Evolutionary conservation across 2,113 vertebrate genomes (phyloP), one percentile per base, ranked within the genome.

Genomic region (Atherinomorus stipes): DNA sequence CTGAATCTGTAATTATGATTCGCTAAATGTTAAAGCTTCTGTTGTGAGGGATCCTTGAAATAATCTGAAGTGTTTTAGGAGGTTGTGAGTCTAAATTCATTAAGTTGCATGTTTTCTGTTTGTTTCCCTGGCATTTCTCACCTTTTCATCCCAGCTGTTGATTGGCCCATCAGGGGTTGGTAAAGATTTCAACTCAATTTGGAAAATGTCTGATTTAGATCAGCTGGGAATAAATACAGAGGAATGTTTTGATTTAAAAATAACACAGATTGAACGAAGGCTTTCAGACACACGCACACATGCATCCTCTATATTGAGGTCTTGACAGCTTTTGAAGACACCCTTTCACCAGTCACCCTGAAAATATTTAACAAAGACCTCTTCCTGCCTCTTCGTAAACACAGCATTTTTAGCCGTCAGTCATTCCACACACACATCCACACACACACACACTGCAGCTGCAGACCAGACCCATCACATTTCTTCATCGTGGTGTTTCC

Each of bases 241-340:
- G 37, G 22, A 44, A 56, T 49, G 56, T 69, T 54, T 85, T 61
- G 50, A 73, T 76, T 68, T 68, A 52, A 38, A 49, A 83, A 65
- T 26, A 71, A 54, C 25, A 49, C 18, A 38, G n/a, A 18, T 18
- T 37, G 54, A 69, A 70, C n/a, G n/a, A 64, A 64, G 28, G 21
- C 49, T 38, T 38, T 52, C 23, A 18, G 21, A 38, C 62, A 68
- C 3, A 64, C 64, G 74, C 63, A 67, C 71, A 50, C 50, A 62
- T 28, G 51, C 18, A 21, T 42, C 21, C 26, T 38, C 15, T 74
- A 63, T 80, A 68, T 64, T 83, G 60, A 78, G 65, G 77, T 83
- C 76, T 38, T 65, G 60, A 74, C 73, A 69, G 76, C 79, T 50
- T 81, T 84, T 87, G 74, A 80, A 90, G 74, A 77, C 69, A 50